phyloP scores from a whole-genome alignment of 2,888 invertebrate genomes.

The Lacanobia wlatinum region DNA sequence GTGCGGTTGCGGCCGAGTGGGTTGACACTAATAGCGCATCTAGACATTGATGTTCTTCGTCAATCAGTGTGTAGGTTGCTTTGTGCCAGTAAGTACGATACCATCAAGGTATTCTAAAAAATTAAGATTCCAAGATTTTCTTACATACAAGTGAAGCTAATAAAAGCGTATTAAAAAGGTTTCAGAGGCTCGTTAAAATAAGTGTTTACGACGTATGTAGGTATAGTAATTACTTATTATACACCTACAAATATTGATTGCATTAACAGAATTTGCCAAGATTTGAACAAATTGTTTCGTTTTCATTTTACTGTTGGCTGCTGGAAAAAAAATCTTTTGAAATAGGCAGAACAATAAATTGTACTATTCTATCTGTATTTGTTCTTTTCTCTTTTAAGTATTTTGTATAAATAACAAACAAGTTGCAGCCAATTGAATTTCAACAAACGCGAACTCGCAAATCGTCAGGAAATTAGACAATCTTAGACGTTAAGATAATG shows the following conservation, averaged over 20 bases:
- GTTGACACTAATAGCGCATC: neutral
- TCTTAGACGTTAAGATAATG: slow-evolving; percentile 32
- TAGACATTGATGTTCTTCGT: neutral
- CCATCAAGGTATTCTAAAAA: neutral
- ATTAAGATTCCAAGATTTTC: neutral
- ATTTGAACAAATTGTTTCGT: too few species aligned
- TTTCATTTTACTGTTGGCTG: too few species aligned
- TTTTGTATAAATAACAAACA: too few species aligned
- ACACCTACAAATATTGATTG: too few species aligned
- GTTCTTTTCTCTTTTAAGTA: too few species aligned
- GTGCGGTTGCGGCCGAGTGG: neutral
- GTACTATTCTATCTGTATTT: too few species aligned
- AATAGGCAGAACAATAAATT: too few species aligned
- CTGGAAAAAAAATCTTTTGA: too few species aligned
- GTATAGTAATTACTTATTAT: neutral
- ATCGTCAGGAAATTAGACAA: slow-evolving; percentile 38
- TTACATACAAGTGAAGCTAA: too few species aligned
- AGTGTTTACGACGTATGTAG: neutral
- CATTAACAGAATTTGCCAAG: too few species aligned
- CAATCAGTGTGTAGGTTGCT: neutral
- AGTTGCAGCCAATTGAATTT: neutral
- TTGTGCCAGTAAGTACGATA: neutral
- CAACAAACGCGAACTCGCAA: neutral
- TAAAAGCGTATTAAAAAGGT: too few species aligned
- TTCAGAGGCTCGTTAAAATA: too few species aligned